These are phyloP conservation scores for Saxidomus purpurata DNA, from an alignment of 1,140 invertebrate species.

Conservation along the genomic window DNA sequence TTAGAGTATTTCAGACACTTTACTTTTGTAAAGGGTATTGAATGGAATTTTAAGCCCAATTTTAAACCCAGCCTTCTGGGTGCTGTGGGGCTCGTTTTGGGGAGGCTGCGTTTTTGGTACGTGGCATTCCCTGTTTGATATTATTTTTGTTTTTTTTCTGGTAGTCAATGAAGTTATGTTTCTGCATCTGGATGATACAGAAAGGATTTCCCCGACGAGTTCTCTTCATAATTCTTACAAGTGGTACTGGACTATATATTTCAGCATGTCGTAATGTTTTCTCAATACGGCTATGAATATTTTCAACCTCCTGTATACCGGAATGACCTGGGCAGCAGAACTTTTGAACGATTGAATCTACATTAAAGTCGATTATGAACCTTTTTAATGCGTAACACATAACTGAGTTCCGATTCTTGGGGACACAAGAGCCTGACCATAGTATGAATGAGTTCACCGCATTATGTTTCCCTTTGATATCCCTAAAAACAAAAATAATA, in stretches of 20 bases:
- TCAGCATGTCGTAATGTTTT: not conserved
- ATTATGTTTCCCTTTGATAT: not conserved
- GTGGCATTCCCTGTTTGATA: too few species aligned
- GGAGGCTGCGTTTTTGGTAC: too few species aligned
- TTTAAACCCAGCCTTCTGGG: too few species aligned
- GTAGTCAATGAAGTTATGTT: not conserved
- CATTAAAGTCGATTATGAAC: not conserved
- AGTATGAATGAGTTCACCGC: conserved; percentile 41
- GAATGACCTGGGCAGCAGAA: not conserved
- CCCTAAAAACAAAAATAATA: too few species aligned
- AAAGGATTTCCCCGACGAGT: not conserved
- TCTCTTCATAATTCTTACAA: not conserved
- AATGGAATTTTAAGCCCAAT: not conserved
- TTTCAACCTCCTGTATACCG: conserved; percentile 40
- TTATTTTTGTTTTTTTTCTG: not conserved
- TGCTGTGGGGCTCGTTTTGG: too few species aligned
- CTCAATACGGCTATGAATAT: conserved; percentile 47
- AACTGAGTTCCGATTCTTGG: conserved; percentile 43
- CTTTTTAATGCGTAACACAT: conserved; percentile 7
- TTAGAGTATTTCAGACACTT: not conserved
- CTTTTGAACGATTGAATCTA: not conserved
- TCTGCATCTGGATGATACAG: not conserved
- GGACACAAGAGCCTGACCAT: conserved; percentile 66
- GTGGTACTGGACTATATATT: not conserved
- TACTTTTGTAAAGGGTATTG: not conserved